Evolutionary conservation across 2,797 vertebrate species (phyloP), one percentile per base, ranked within the genome.

Genomic region (Dicrostonyx torquatus): DNA sequence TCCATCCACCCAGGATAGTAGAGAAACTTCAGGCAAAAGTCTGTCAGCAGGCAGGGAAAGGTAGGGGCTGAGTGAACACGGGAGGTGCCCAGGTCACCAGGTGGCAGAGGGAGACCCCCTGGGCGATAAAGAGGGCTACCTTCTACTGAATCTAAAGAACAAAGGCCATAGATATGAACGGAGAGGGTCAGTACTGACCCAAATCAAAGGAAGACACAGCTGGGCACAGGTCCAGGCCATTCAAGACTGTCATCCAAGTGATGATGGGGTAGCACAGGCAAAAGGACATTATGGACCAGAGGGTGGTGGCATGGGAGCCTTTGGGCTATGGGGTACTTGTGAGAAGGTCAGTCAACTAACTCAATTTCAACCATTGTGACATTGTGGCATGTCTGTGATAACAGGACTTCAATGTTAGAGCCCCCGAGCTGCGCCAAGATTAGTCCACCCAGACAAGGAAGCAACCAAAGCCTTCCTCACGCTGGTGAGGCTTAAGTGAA

Each of bases 401-500:
- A 60, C 0, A 48, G 43, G 3, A 31, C 6, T 15, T n/a, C n/a
- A 5, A 37, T 11, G n/a, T 62, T 64, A 62, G 62, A 79, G n/a
- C 37, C 48, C 18, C 53, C 13, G 31, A 66, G 5, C 40, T 0
- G 1, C 1, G 40, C 31, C 31, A 60, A 20, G 26, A 43, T 11
- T 3, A 1, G 0, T 17, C 9, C 10, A 7, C 2, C 10, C 12
- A 43, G 5, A 2, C 66, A 24, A 8, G 6, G 24, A 43, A 22
- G 31, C n/a, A 24, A 5, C 24, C 18, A 40, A 17, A 4, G 18
- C 31, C 58, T 8, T 3, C 43, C 7, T 37, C 43, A 18, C 0
- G 1, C 45, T 0, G 20, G n/a, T 2, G 24, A 1, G 14, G 75
- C 31, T 14, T 43, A 15, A 64, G 0, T 0, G 2, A 93, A 53